Conservation (phyloP, 2,113 vertebrate species). For the Brienomyrus brachyistius region DNA sequence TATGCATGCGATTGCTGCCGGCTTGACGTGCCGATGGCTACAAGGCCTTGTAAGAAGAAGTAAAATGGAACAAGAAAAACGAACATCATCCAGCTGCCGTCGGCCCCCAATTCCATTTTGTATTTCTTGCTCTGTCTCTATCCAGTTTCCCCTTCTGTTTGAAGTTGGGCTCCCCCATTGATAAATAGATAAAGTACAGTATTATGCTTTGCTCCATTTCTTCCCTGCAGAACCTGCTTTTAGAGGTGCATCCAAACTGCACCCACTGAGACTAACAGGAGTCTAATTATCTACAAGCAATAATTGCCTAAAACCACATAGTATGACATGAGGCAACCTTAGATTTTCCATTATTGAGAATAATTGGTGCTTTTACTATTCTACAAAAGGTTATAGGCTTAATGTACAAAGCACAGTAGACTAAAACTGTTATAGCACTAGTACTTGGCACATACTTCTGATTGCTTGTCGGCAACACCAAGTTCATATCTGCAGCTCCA, state of each 20-base stretch:
- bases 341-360: constrained; percentile 39
- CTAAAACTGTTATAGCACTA: constrained; percentile 70
- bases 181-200: neutral
- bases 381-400: constrained; percentile 81
- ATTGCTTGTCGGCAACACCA: constrained; percentile 67
- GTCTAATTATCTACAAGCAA: neutral
- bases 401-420: constrained; percentile 75
- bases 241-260: neutral
- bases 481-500: constrained; percentile 65
- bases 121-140: neutral
- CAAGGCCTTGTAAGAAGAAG: neutral
- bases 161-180: neutral
- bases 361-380: constrained; percentile 62
- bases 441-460: constrained; percentile 88
- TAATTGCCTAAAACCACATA: neutral
- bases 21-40: neutral
- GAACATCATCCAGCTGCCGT: neutral
- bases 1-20: neutral
- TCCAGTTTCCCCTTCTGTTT: neutral
- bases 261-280: neutral
- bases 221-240: neutral
- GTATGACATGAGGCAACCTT: neutral
- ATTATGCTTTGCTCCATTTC: neutral
- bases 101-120: neutral
- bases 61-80: neutral